A percentile compares a stretch with the other conserved stretches of the same genome.
Conservation (phyloP, 2,113 vertebrate genomes). For the Cepphus grylle region DNA sequence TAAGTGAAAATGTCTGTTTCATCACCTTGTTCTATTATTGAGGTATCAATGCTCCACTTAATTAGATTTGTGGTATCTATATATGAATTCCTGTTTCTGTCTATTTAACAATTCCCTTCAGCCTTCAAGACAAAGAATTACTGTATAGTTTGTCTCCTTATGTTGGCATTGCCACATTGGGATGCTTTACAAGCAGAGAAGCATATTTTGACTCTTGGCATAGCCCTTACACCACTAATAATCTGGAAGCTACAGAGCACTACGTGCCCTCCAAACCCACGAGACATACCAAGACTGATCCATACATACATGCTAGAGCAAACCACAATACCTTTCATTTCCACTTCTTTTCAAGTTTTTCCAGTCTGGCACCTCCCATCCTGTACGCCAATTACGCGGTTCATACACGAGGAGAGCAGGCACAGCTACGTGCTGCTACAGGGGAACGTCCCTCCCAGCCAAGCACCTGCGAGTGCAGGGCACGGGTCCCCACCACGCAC, state of each 20-base stretch:
- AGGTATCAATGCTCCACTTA: fast-evolving
- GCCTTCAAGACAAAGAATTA: not conserved
- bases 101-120: not conserved
- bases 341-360: not conserved
- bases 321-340: not conserved
- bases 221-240: not conserved
- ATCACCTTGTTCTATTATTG: not conserved
- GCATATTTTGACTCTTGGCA: not conserved
- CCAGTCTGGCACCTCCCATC: not conserved
- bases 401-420: not conserved
- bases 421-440: not conserved
- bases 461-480: not conserved
- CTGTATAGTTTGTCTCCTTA: not conserved
- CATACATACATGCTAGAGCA: not conserved
- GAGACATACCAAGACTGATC: not conserved
- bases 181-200: not conserved
- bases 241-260: not conserved
- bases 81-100: not conserved
- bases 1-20: not conserved
- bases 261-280: not conserved
- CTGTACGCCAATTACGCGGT: fast-evolving
- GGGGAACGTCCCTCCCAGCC: not conserved
- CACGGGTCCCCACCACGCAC: fast-evolving
- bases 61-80: not conserved
- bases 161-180: not conserved